Base-by-base conservation (phyloP, 2,113 vertebrate genomes). In the Anas platyrhynchos region DNA sequence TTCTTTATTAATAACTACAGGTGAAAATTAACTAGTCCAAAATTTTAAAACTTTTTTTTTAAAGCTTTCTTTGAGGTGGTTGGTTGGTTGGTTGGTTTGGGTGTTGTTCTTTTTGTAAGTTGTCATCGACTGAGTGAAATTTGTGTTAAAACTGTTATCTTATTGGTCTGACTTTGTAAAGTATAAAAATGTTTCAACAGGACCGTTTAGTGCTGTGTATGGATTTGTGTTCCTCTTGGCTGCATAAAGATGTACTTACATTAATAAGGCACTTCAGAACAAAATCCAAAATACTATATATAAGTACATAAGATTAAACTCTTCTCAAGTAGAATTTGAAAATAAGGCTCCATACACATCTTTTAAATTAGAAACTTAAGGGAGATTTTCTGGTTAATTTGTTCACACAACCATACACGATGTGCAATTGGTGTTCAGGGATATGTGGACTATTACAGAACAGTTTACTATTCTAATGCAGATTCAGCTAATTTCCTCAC, bases 131-230 rank as follows among this genome's bases (percentile, higher is more conserved):
- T 48, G 17, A 18, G 38, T 66, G 22, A n/a, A 5, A 4, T 67
- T 79, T 58, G 1, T 44, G 15, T 75, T 77, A 48, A 63, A 86
- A 29, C 34, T 71, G 4, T 68, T 83, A 25, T 2, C 15, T 72
- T 48, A 4, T 58, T 83, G 48, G 6, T 48, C 21, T 69, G 34
- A 72, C 22, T 67, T 91, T 43, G 38, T 69, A 75, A 66, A 18
- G 4, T 32, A 44, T 6, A 36, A 73, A 85, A 74, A 54, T 36
- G 4, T 43, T 78, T 71, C 48, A 41, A 4, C 11, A 2, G 52
- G 38, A 3, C 14, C 0, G 0, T 69, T 18, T 10, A 59, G 12
- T 55, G 13, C 27, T 83, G 2, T 32, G 13, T 55, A 13, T 62
- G 43, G 46, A n/a, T 66, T 71, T 84, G 6, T 50, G 41, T 54